A percentile compares a stretch with the other conserved stretches of the same genome.
phyloP scores from a whole-genome alignment of 2,888 invertebrate genomes.

The Hesperia comma region DNA sequence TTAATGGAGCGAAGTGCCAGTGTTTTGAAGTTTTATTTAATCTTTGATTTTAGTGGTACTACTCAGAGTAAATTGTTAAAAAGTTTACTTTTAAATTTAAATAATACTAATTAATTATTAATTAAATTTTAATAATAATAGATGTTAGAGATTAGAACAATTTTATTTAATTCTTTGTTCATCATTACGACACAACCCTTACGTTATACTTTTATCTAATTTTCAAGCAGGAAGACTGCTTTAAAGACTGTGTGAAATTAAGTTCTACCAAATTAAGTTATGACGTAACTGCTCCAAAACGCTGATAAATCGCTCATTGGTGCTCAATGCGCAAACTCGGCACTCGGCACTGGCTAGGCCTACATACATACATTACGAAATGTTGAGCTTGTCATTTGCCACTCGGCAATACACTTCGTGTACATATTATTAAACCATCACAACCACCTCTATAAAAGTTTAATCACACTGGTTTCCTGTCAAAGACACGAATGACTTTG shows the following conservation, averaged over 20 bases:
- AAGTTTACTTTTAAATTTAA: too few species aligned
- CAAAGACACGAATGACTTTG: too few species aligned
- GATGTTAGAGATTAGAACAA: too few species aligned
- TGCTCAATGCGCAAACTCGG: slow-evolving; percentile 23
- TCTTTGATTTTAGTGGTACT: too few species aligned
- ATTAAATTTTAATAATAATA: not conserved
- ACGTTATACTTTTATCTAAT: too few species aligned
- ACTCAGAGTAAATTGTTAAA: too few species aligned
- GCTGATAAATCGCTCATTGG: slow-evolving; percentile 6
- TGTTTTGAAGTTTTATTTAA: not conserved
- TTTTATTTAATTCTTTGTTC: too few species aligned
- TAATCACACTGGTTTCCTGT: not conserved
- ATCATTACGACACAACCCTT: too few species aligned
- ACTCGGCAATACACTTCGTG: slow-evolving; percentile 2
- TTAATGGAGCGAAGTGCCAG: slow-evolving; percentile 18
- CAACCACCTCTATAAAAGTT: slow-evolving; percentile 1
- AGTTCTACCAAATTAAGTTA: too few species aligned
- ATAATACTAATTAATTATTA: too few species aligned
- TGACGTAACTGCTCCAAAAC: slow-evolving; percentile 6
- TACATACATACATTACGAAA: slow-evolving; percentile 42
- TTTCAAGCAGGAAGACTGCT: too few species aligned
- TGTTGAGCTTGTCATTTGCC: slow-evolving; percentile 50
- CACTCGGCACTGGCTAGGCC: slow-evolving; percentile 56
- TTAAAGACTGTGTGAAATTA: too few species aligned
- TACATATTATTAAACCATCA: slow-evolving; percentile 13